Conservation (phyloP, 2,113 vertebrate species). For the Cathartes aura region DNA sequence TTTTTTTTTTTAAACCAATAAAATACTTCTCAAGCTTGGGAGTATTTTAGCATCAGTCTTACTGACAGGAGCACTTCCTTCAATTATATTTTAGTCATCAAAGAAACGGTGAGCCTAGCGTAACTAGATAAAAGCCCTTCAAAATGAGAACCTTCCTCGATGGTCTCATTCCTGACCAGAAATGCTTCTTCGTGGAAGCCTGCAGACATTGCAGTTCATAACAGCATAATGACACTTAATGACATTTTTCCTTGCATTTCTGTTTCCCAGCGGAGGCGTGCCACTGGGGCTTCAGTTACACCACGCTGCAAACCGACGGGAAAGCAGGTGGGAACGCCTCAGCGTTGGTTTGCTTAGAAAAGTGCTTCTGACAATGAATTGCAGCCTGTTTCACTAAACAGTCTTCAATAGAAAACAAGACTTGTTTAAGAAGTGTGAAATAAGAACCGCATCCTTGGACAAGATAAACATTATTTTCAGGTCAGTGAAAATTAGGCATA, state of each 20-base stretch:
- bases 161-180: neutral
- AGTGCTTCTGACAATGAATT: fast-evolving
- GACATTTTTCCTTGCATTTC: neutral
- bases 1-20: neutral
- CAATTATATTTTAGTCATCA: neutral
- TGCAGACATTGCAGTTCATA: neutral
- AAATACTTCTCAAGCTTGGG: neutral
- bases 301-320: fast-evolving
- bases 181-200: neutral
- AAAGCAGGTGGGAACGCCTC: neutral
- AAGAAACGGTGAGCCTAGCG: neutral
- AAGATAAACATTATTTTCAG: neutral
- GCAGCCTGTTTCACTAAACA: fast-evolving
- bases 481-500: neutral
- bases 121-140: neutral
- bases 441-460: neutral
- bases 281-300: too few species aligned
- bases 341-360: fast-evolving
- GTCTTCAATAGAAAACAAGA: neutral
- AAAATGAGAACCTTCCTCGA: neutral
- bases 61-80: neutral
- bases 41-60: neutral
- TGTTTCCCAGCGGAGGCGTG: fast-evolving
- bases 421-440: neutral
- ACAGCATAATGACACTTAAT: neutral